Evolutionary conservation across 1,140 invertebrate species (phyloP), one percentile per base, ranked within the genome.

Genomic region (Meloidogyne exigua): DNA sequence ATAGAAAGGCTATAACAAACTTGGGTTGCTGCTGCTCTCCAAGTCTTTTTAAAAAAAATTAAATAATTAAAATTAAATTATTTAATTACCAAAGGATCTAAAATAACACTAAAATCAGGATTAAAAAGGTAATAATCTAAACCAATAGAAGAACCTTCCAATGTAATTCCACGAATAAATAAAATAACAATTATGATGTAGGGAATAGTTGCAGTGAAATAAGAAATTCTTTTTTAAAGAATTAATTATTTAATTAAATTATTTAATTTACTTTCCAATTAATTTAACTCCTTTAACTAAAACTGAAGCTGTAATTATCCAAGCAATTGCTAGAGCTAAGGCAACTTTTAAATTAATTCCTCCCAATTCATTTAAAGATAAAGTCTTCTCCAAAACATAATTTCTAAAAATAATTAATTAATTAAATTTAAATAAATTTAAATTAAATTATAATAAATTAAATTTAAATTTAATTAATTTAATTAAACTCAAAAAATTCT

Each of bases 1-100:
- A 86, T 76, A 18, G 88, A 87, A 13, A 88, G 76, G 2, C 86
- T 87, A 75, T 88, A 88, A 79, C 88, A 88, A 25, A 88, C 87
- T 78, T 88, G 88, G 15, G 86, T 84, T 11, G 86, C 86, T 11
- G 88, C 88, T 67, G 84, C 86, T 39, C 82, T 82, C 87, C 87
- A 88, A 23, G 86, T 84, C 87, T 81, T 36, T 23, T 36, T 44
- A n/a, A 10, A 49, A 13, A 23, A 32, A 32, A 21, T 25, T 18
- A 42, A 26, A 7, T 44, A 10, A 32, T 32, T 32, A 36, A n/a
- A 23, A n/a, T 23, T n/a, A 21, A 49, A 25, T 4, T 49, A 23
- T n/a, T 62, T 15, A 72, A 23, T 12, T 18, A 65, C 76, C 26
- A 42, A 67, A 11, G 67, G 39, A n/a, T 76, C 25, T 10, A 49